Percentiles rank a stretch among this genome's conserved stretches.
Evolutionary conservation across 1,140 invertebrate species (phyloP).

Genomic region (Pseudomyrmex sp.): DNA sequence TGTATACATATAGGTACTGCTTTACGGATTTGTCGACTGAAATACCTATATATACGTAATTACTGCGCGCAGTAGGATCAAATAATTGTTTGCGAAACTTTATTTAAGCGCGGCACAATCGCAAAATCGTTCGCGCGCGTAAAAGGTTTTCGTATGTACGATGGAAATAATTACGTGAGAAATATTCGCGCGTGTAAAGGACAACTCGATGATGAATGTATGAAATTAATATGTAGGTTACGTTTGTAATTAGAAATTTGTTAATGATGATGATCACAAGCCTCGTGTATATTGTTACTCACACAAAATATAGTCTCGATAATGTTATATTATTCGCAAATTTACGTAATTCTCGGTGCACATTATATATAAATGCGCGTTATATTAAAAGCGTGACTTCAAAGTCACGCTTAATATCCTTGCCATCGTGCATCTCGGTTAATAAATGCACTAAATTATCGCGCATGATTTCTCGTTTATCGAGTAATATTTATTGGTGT

Average conservation of each 20-base stretch:
- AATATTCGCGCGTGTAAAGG: not conserved
- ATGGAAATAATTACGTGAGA: constrained; percentile 32
- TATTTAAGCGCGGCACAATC: no score
- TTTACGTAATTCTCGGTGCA: constrained; percentile 11
- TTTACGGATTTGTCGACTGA: not conserved
- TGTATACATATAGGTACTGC: not conserved
- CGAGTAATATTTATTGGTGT: constrained; percentile 8
- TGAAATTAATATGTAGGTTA: constrained; percentile 8
- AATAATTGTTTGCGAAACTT: no score
- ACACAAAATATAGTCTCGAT: not conserved
- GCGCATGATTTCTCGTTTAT: constrained; percentile 2
- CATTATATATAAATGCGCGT: constrained; percentile 11
- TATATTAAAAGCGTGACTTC: constrained; percentile 7
- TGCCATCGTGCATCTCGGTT: not conserved
- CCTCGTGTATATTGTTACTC: not conserved
- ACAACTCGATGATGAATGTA: constrained; percentile 21
- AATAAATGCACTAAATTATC: constrained; percentile 22
- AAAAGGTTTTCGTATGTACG: constrained; percentile 19
- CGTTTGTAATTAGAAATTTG: constrained; percentile 36
- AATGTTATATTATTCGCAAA: constrained; percentile 7
- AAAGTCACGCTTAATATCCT: constrained; percentile 36
- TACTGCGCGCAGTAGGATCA: no score
- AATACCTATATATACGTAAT: no score
- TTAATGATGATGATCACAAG: constrained; percentile 4
- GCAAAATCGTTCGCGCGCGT: not conserved